These are phyloP conservation scores for Okapia johnstoni DNA, from an alignment of 2,113 vertebrate genomes.

Conservation along the genomic window DNA sequence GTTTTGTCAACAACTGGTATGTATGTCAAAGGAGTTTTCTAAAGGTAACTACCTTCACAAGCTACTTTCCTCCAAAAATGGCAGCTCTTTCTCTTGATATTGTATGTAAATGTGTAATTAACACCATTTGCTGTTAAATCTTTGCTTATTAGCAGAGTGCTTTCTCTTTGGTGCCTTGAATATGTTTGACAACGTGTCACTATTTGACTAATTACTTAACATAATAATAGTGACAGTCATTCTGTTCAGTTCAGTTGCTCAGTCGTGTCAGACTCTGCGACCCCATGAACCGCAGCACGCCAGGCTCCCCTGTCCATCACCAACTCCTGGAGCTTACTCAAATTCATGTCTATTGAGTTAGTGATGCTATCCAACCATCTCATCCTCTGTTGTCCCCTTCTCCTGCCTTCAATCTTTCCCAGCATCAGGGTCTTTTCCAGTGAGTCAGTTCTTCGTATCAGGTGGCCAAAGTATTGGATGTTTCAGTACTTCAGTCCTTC, in stretches of 20 bases:
- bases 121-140: neutral
- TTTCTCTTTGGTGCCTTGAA: neutral
- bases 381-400: neutral
- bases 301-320: neutral
- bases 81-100: neutral
- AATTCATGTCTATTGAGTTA: neutral
- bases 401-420: neutral
- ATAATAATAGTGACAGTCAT: neutral
- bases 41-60: neutral
- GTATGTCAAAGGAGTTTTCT: neutral
- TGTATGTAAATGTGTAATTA: neutral
- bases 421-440: neutral
- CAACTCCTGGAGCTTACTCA: neutral
- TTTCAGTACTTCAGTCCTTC: neutral
- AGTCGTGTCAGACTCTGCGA: neutral
- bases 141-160: neutral
- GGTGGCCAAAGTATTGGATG: neutral
- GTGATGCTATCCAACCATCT: neutral
- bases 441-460: neutral
- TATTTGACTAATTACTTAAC: neutral
- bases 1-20: neutral
- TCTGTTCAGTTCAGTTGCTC: neutral
- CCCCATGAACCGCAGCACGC: neutral
- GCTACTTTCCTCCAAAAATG: constrained; percentile 1
- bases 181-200: neutral